These are phyloP conservation scores for Lamprotornis superbus DNA, from an alignment of 2,113 vertebrate species.

Conservation along the genomic window DNA sequence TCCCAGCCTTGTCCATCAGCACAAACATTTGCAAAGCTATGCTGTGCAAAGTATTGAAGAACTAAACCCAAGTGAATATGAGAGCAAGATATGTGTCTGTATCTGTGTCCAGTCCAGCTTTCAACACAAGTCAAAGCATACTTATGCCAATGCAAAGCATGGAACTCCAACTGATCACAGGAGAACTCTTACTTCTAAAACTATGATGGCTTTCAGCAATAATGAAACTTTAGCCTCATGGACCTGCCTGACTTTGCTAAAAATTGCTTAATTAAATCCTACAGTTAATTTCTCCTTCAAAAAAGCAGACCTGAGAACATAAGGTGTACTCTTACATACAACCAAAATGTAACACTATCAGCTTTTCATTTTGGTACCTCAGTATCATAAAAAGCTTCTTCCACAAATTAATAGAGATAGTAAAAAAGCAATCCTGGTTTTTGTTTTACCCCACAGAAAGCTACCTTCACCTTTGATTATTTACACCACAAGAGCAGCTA, in stretches of 20 bases:
- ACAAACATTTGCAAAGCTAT: background rate
- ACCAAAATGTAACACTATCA: background rate
- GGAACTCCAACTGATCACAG: background rate
- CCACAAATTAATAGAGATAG: background rate
- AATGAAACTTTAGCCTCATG: background rate
- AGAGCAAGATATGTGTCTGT: background rate
- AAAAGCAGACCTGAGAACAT: background rate
- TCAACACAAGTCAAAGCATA: background rate
- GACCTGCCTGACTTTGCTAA: background rate
- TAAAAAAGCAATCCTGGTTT: background rate
- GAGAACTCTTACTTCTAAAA: background rate
- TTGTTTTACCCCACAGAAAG: background rate
- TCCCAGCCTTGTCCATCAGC: background rate
- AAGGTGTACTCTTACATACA: background rate
- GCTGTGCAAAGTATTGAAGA: background rate
- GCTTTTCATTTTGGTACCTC: background rate
- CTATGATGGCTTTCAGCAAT: background rate
- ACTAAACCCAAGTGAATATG: background rate
- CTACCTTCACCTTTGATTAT: slow-evolving; percentile 38
- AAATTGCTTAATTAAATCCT: background rate
- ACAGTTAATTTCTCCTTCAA: background rate
- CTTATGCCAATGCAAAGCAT: background rate
- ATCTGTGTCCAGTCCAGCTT: background rate
- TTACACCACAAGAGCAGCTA: background rate
- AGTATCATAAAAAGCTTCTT: background rate